Base-by-base conservation (phyloP, 2,888 invertebrate species). In the Metacarcinus magister region DNA sequence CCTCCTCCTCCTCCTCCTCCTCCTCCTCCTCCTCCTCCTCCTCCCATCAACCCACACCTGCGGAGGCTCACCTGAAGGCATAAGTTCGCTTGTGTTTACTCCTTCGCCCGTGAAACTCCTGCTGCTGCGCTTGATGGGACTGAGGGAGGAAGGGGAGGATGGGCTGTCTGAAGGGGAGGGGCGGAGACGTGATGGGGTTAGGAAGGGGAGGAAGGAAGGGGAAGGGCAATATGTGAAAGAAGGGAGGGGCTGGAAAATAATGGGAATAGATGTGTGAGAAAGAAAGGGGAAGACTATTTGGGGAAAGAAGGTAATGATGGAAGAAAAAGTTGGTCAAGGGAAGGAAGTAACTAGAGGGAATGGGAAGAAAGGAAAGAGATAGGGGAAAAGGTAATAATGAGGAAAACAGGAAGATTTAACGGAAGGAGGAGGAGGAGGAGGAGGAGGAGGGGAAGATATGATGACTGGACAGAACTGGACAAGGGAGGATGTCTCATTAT, bases 51-150 rank as follows among this genome's bases (percentile, higher is more conserved):
- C 28, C 82, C 10, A 28, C n/a, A 23, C 67, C 67, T 67, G 67
- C 19, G 23, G 67, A 23, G 67, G 19, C 5, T 67, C n/a, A 67
- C 67, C 67, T 67, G 67, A 16, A 67, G 23, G 67, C n/a, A 67
- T 67, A 67, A 67, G 67, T n/a, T 67, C 4, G 67, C n/a, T 67
- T 67, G 67, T 67, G 67, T 67, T 67, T 67, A 67, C 67, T 67
- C n/a, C 67, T 19, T 67, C 23, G 67, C 5, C 67, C 67, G n/a
- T 67, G 67, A 67, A 67, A 5, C 48, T 48, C 48, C 48, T 48
- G 48, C 13, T 13, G 48, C 48, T 48, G 48, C 48, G 5, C 48
- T 48, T 48, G 48, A 8, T 48, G 5, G 48, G 48, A 48, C 13
- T 8, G 48, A 67, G 5, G 67, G 67, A 67, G n/a, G 67, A n/a